phyloP scores from a whole-genome alignment of 2,797 vertebrate genomes.

The Myotis myotis region DNA sequence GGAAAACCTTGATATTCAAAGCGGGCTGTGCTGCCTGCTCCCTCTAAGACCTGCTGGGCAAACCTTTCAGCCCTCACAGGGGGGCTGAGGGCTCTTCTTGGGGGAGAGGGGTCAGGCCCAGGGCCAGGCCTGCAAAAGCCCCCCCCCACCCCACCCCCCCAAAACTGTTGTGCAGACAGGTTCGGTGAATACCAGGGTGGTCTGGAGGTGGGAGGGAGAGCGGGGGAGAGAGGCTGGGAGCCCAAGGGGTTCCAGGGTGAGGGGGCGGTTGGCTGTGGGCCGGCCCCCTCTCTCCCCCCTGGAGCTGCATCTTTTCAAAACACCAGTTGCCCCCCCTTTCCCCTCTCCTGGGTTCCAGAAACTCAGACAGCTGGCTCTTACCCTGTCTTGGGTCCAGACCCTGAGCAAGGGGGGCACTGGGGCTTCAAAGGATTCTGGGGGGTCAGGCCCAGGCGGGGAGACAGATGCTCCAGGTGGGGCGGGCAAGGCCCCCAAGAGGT shows the following conservation, averaged over 20 bases:
- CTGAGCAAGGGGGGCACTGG: not conserved
- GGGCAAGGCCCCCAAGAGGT: not conserved
- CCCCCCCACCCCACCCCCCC: not conserved
- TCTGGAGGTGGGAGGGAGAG: constrained; percentile 42
- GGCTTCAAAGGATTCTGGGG: not conserved
- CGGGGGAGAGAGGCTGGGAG: not conserved
- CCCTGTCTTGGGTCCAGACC: not conserved
- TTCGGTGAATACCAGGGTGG: constrained; percentile 60
- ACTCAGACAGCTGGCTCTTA: not conserved
- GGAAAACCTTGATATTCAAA: constrained; percentile 38
- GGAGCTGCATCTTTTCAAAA: constrained; percentile 44
- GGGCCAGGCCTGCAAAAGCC: not conserved
- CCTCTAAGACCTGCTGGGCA: not conserved
- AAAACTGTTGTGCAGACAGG: constrained; percentile 18
- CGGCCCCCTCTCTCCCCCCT: accelerated
- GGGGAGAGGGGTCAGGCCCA: not conserved
- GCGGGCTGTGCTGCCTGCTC: not conserved
- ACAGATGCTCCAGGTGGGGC: not conserved
- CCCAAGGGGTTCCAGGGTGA: not conserved
- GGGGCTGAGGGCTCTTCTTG: not conserved
- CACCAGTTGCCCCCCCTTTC: not conserved
- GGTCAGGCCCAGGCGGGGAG: not conserved
- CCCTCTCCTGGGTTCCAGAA: not conserved
- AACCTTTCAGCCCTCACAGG: not conserved
- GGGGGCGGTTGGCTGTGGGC: not conserved